Conservation (phyloP, 2,113 vertebrate species). For the Merops nubicus region DNA sequence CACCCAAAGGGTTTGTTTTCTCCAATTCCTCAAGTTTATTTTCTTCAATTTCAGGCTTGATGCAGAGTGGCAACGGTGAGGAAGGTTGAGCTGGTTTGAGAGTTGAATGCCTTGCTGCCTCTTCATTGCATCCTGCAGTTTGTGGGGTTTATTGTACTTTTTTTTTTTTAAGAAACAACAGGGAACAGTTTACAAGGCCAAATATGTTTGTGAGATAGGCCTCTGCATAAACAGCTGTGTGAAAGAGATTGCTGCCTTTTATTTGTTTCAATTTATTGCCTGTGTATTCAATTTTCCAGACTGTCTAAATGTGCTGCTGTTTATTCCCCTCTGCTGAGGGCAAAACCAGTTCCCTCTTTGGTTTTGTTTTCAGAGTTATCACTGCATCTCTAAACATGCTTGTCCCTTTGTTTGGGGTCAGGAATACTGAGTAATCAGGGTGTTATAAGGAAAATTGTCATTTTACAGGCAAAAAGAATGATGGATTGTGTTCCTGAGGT, state of each 20-base stretch:
- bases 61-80: too few species aligned
- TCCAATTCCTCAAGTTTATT: neutral
- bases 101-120: neutral
- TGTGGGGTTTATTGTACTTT: too few species aligned
- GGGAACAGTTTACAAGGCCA: neutral
- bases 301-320: neutral
- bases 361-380: neutral
- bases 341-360: neutral
- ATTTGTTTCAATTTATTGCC: neutral
- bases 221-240: neutral
- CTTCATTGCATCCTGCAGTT: neutral
- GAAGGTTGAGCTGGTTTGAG: neutral
- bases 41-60: neutral
- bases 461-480: neutral
- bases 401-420: neutral
- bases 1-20: neutral
- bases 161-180: neutral
- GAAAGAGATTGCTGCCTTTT: neutral
- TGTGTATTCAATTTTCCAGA: neutral
- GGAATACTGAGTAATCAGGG: neutral
- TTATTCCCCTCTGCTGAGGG: neutral
- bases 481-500: neutral
- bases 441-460: too few species aligned
- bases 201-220: neutral
- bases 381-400: neutral